Evolutionary conservation across 2,888 invertebrate genomes (phyloP).

Genomic region (Orchesella flavescens): DNA sequence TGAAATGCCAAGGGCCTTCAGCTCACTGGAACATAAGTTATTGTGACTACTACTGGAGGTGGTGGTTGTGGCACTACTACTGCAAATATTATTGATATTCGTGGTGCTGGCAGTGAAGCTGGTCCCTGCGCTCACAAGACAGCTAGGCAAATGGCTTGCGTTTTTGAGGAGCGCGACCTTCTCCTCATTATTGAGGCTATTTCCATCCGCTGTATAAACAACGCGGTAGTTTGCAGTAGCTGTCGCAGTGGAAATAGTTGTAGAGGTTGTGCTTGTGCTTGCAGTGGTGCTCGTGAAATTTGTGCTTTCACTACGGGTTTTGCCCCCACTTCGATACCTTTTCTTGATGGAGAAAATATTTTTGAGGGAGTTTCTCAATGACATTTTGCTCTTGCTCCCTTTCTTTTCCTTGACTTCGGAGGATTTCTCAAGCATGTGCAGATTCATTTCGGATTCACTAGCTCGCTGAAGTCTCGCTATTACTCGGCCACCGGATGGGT

Average conservation of each 20-base stretch:
- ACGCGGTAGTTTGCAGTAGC: constrained; percentile 60
- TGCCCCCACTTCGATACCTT: constrained; percentile 72
- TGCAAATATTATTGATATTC: constrained; percentile 56
- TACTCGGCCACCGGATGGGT: constrained; percentile 54
- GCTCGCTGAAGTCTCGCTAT: constrained; percentile 62
- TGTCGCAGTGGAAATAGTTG: constrained; percentile 55
- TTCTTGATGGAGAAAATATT: constrained; percentile 74
- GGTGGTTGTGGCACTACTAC: constrained; percentile 35
- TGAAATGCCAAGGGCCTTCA: constrained; percentile 65
- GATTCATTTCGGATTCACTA: constrained; percentile 64
- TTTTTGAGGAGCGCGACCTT: constrained; percentile 60
- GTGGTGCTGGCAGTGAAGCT: constrained; percentile 59
- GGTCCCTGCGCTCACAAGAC: constrained; percentile 54
- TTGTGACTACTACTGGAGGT: constrained; percentile 24
- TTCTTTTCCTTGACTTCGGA: constrained; percentile 39
- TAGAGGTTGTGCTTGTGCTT: constrained; percentile 27
- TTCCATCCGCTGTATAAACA: constrained; percentile 57
- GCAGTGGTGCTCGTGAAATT: not conserved
- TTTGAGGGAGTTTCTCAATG: constrained; percentile 74
- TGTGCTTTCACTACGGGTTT: constrained; percentile 20
- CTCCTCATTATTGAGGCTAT: constrained; percentile 37
- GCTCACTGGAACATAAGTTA: constrained; percentile 58
- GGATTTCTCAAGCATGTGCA: constrained; percentile 41
- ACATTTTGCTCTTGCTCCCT: constrained; percentile 70
- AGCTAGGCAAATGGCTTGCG: constrained; percentile 54